Evolutionary conservation across 1,140 invertebrate species (phyloP).

Genomic region (Aphaenogaster rudis): DNA sequence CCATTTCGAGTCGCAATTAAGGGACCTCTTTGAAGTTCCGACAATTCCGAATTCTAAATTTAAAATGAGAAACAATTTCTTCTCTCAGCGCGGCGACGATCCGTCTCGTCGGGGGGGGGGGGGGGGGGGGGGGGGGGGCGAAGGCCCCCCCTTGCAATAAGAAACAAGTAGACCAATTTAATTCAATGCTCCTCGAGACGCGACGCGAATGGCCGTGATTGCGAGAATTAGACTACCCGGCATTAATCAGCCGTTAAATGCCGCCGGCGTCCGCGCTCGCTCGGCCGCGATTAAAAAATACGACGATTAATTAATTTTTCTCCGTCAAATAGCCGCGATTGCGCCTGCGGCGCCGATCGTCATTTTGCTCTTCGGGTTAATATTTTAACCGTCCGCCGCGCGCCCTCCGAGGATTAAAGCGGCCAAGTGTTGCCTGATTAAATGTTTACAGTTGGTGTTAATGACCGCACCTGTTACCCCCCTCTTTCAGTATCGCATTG

Average conservation of each 20-base stretch:
- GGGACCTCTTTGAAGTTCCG: constrained; percentile 38
- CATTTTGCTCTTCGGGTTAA: constrained; percentile 48
- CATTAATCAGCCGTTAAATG: constrained; percentile 56
- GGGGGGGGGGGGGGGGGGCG: too few species aligned
- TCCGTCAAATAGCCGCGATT: constrained; percentile 17
- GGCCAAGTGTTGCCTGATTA: constrained; percentile 61
- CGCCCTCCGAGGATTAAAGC: constrained; percentile 33
- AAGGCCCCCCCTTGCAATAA: too few species aligned
- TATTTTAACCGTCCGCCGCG: constrained; percentile 34
- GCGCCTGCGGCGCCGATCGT: constrained; percentile 8
- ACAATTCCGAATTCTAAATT: constrained; percentile 52
- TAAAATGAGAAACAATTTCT: constrained; percentile 56
- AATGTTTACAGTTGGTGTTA: constrained; percentile 64
- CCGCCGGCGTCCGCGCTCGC: not conserved
- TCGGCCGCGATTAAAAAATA: constrained; percentile 2
- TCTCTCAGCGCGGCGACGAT: constrained; percentile 5
- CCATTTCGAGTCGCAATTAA: constrained; percentile 43
- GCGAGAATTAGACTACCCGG: constrained; percentile 44
- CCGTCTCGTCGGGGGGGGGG: not conserved
- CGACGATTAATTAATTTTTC: constrained; percentile 40
- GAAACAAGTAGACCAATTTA: constrained; percentile 60
- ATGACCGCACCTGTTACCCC: constrained; percentile 54
- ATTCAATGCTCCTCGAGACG: constrained; percentile 43
- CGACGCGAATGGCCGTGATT: constrained; percentile 49
- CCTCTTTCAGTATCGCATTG: not conserved